phyloP scores from a whole-genome alignment of 2,888 invertebrate species.

The Microdon myrmicae region DNA sequence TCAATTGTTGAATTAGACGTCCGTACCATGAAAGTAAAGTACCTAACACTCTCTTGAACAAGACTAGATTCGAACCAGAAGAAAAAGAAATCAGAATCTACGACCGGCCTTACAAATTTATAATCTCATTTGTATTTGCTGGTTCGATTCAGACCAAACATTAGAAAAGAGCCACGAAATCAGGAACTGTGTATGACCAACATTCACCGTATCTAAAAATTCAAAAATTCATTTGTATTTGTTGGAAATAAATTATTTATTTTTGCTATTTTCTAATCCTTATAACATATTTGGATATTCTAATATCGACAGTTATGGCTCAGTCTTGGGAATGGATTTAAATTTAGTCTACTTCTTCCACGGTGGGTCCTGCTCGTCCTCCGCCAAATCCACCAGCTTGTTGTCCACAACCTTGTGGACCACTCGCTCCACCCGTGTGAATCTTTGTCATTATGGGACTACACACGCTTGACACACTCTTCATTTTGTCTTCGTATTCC shows the following conservation, averaged over 20 bases:
- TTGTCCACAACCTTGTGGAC: conserved; percentile 65
- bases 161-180: too few species aligned
- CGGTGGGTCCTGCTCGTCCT: conserved; percentile 65
- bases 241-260: not conserved
- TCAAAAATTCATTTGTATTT: conserved; percentile 7
- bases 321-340: not conserved
- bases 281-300: not conserved
- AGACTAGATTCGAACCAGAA: too few species aligned
- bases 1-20: too few species aligned
- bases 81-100: too few species aligned
- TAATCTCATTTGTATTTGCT: too few species aligned
- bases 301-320: not conserved
- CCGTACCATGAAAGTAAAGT: too few species aligned
- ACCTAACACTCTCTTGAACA: too few species aligned
- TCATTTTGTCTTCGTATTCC: conserved; percentile 73
- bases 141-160: too few species aligned
- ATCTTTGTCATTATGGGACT: conserved; percentile 69
- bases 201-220: too few species aligned
- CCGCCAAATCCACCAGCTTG: conserved; percentile 72
- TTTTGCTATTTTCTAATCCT: not conserved
- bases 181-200: too few species aligned
- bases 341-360: conserved; percentile 67
- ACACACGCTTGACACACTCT: conserved; percentile 64
- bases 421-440: conserved; percentile 54
- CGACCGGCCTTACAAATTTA: too few species aligned